Conservation (phyloP, 1,140 invertebrate species). For the Dinoponera quadriceps region DNA sequence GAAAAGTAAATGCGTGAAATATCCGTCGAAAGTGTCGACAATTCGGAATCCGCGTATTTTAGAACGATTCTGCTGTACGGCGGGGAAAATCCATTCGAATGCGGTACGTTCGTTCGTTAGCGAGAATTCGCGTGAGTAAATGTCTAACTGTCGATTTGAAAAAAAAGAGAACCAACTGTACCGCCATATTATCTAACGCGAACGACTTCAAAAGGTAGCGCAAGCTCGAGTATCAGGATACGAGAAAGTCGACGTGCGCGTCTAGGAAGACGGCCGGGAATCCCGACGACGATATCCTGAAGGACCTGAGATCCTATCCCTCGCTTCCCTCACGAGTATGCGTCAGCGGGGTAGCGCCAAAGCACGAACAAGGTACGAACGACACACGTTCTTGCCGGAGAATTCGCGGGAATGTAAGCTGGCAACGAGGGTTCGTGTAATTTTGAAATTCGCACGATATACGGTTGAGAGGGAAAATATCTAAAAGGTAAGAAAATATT, state of each 20-base stretch:
- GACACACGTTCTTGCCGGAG: slow-evolving; percentile 21
- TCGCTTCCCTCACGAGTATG: slow-evolving; percentile 45
- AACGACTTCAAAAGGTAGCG: slow-evolving; percentile 69
- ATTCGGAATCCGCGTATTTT: not conserved
- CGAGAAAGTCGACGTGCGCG: slow-evolving; percentile 22
- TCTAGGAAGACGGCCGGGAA: not conserved
- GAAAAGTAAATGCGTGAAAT: too few species aligned
- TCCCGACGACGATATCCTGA: slow-evolving; percentile 13
- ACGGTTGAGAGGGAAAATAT: too few species aligned
- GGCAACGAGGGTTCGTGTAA: too few species aligned
- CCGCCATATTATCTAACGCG: not conserved
- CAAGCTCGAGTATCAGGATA: slow-evolving; percentile 69
- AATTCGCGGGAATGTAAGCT: not conserved
- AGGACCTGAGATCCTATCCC: slow-evolving; percentile 45
- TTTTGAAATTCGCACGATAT: too few species aligned
- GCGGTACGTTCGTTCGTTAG: not conserved
- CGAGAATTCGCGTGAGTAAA: not conserved
- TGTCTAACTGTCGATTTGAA: too few species aligned
- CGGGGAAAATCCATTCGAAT: not conserved
- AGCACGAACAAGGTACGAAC: not conserved
- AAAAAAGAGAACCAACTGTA: not conserved
- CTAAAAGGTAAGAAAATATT: too few species aligned
- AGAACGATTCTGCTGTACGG: not conserved
- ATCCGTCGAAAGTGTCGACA: not conserved
- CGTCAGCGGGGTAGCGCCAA: slow-evolving; percentile 59